Evolutionary conservation across 2,797 vertebrate species (phyloP), one percentile per base, ranked within the genome.

Genomic region (Bovichtus variegatus): DNA sequence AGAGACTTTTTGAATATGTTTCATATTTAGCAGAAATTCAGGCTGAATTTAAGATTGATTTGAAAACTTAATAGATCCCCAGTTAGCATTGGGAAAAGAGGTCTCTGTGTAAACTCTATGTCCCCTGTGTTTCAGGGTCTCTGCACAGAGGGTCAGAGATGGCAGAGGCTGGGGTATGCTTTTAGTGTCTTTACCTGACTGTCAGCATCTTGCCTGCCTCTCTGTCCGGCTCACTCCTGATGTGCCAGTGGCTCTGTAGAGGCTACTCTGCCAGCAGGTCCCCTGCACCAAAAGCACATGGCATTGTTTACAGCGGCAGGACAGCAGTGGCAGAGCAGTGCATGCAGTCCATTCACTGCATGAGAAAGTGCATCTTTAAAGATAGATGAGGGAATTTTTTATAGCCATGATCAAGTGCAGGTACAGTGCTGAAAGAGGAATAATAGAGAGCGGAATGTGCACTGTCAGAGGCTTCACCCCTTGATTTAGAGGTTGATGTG

Each of bases 401-500:
- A 74, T 58, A 60, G 60, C 38, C 84, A 80, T 9, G 36, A 84
- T 90, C 88, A 88, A 86, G 87, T 88, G 86, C 86, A 91, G 73
- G 57, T 89, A 82, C 10, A 21, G 47, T 27, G 61, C 53, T 74
- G 53, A 74, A 80, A 60, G 76, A 79, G 71, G 59, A 77, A 83
- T 78, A 81, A 86, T 70, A 76, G 81, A 54, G 31, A 76, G 64
- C 46, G 90, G 94, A 94, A 95, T 95, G 92, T 86, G 72, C 71
- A 44, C 76, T 91, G 92, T 93, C 92, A 93, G 68, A 80, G 47
- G 62, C 79, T 77, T 84, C 80, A 65, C 78, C 53, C 41, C 60
- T 76, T 93, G 92, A 95, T 95, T 95, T 94, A 94, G 72, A 69
- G 84, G 63, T 80, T 76, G 78, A 89, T 62, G 79, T 86, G 79